phyloP scores from a whole-genome alignment of 2,113 vertebrate genomes.

The Panthera uncia region DNA sequence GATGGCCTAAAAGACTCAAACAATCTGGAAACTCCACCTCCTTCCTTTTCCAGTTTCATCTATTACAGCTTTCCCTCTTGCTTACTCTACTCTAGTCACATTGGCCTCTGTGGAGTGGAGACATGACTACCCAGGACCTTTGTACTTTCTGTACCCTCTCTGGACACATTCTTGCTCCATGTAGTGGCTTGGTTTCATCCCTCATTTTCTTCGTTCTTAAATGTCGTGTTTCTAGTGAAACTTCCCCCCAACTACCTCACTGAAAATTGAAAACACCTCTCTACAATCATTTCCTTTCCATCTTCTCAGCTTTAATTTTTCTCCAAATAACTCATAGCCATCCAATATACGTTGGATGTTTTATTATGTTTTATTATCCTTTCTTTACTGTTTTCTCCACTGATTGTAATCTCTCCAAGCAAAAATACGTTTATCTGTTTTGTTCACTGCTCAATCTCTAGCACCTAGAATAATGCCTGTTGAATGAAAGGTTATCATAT shows the following conservation, averaged over 20 bases:
- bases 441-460: background rate
- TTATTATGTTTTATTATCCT: background rate
- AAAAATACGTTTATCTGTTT: background rate
- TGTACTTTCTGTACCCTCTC: background rate
- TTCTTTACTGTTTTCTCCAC: background rate
- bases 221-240: background rate
- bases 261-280: background rate
- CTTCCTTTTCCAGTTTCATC: background rate
- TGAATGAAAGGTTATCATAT: background rate
- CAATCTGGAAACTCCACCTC: background rate
- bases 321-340: background rate
- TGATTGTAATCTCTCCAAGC: background rate
- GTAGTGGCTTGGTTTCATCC: background rate
- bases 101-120: background rate
- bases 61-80: background rate
- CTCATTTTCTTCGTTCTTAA: background rate
- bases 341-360: background rate
- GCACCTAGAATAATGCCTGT: background rate
- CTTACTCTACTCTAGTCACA: background rate
- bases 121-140: too few species aligned
- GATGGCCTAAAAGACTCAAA: background rate
- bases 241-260: background rate
- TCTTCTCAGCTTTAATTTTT: background rate
- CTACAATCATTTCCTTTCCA: background rate
- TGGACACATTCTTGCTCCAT: rapidly evolving